phyloP scores from a whole-genome alignment of 2,888 invertebrate genomes.

The Leptopilina drosophilae region DNA sequence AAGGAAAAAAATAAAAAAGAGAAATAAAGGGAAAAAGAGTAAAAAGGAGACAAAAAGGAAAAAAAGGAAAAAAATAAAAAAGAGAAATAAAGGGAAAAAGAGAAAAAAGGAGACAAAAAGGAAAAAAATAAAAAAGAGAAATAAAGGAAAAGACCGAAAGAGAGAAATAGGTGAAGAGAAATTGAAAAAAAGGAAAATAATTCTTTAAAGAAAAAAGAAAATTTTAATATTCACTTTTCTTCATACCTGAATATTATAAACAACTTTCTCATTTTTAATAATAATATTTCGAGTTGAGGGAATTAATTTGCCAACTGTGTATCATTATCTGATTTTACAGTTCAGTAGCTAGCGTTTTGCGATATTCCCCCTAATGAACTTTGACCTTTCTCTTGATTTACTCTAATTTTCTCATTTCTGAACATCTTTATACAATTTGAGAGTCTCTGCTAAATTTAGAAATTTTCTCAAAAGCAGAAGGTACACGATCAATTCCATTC shows the following conservation, averaged over 20 bases:
- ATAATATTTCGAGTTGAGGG: not conserved
- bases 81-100: too few relatives aligned
- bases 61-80: too few relatives aligned
- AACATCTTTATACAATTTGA: not conserved
- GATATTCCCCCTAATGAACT: slow-evolving; percentile 1
- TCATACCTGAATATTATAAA: not conserved
- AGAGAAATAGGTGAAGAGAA: too few relatives aligned
- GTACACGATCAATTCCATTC: slow-evolving; percentile 5
- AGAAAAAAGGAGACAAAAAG: not conserved
- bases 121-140: too few relatives aligned
- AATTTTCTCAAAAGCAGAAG: not conserved
- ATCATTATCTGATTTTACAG: slow-evolving; percentile 10
- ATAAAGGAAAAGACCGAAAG: too few relatives aligned
- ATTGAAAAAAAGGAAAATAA: too few relatives aligned
- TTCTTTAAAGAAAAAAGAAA: too few relatives aligned
- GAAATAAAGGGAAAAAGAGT: too few relatives aligned
- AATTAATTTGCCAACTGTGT: not conserved
- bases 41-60: too few relatives aligned
- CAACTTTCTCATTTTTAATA: not conserved
- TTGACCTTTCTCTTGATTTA: slow-evolving; percentile 9
- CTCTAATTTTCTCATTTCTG: slow-evolving; percentile 8
- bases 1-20: too few relatives aligned
- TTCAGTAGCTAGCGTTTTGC: not conserved
- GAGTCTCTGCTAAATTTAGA: slow-evolving; percentile 11
- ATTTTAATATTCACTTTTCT: too few relatives aligned